Percentiles rank a stretch among this genome's conserved stretches.
Evolutionary conservation across 2,888 invertebrate genomes (phyloP).

Genomic region (Pammene aurita): DNA sequence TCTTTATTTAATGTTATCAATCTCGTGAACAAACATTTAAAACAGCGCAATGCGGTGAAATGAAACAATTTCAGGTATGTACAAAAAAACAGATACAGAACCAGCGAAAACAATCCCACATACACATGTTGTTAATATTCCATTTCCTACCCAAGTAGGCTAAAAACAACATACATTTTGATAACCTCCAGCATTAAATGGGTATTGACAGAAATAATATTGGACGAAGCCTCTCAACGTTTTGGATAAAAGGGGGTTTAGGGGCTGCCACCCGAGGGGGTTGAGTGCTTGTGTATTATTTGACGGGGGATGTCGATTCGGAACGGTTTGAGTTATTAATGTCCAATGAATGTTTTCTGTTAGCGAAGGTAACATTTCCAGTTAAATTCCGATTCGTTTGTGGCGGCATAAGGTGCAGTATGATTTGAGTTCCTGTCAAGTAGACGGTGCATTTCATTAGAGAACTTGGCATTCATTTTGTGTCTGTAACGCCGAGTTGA

Average conservation of each 20-base stretch:
- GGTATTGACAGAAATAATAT: conserved; percentile 43
- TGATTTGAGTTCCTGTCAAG: conserved; percentile 8
- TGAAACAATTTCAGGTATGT: conserved; percentile 12
- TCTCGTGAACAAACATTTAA: conserved; percentile 4
- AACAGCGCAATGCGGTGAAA: conserved; percentile 22
- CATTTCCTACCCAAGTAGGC: conserved; percentile 18
- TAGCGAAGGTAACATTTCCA: conserved; percentile 25
- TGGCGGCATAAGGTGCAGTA: conserved; percentile 23
- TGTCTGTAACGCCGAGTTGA: conserved; percentile 22
- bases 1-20: background rate
- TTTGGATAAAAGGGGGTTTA: conserved; percentile 35
- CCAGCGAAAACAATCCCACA: conserved; percentile 1
- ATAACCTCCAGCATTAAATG: conserved; percentile 40
- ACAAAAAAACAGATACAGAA: background rate
- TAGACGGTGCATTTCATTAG: conserved; percentile 24
- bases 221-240: conserved; percentile 40
- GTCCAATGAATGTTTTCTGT: conserved; percentile 41
- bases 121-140: conserved; percentile 30
- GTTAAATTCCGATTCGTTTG: conserved; percentile 17
- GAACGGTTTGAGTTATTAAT: conserved; percentile 42
- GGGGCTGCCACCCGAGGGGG: conserved; percentile 22
- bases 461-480: conserved; percentile 29
- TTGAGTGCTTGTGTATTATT: conserved; percentile 40
- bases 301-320: conserved; percentile 42
- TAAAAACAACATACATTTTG: conserved; percentile 40